A percentile compares a stretch with the other conserved stretches of the same genome.
These are phyloP conservation scores for Lepidurus arcticus DNA, from an alignment of 1,140 invertebrate genomes.

Conservation along the genomic window DNA sequence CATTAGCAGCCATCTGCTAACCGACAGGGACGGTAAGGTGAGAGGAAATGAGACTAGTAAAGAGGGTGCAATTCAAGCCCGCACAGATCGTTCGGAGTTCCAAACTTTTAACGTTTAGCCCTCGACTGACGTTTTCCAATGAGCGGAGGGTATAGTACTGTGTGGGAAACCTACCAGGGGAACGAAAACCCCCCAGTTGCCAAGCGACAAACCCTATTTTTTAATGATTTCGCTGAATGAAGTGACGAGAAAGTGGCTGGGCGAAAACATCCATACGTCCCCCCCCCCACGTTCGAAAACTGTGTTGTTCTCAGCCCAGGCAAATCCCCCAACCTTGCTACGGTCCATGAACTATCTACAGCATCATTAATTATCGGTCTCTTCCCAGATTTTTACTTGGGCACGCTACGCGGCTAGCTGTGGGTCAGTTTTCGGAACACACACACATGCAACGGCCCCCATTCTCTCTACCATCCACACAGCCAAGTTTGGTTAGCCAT, in stretches of 20 bases:
- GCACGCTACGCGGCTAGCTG: background rate
- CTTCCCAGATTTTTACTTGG: slow-evolving; percentile 13
- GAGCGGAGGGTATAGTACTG: background rate
- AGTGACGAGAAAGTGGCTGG: background rate
- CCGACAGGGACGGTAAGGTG: background rate
- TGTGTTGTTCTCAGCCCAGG: background rate
- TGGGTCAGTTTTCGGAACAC: background rate
- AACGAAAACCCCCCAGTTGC: background rate
- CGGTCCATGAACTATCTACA: background rate
- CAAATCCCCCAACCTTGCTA: background rate
- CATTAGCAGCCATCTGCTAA: slow-evolving; percentile 10
- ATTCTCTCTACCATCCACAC: background rate
- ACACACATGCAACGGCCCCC: slow-evolving; percentile 12
- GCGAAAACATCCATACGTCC: background rate
- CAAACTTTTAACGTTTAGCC: background rate
- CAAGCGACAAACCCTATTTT: background rate
- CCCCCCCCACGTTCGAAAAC: background rate
- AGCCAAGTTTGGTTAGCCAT: background rate
- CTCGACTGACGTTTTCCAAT: background rate
- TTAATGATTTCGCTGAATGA: slow-evolving; percentile 14
- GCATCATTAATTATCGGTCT: slow-evolving; percentile 3
- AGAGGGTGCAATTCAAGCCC: background rate
- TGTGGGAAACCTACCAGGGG: background rate
- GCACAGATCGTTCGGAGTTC: background rate
- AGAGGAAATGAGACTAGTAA: slow-evolving; percentile 1